A percentile compares a stretch with the other conserved stretches of the same genome.
phyloP scores from a whole-genome alignment of 2,113 vertebrate genomes.

The Oryzias melastigma region DNA sequence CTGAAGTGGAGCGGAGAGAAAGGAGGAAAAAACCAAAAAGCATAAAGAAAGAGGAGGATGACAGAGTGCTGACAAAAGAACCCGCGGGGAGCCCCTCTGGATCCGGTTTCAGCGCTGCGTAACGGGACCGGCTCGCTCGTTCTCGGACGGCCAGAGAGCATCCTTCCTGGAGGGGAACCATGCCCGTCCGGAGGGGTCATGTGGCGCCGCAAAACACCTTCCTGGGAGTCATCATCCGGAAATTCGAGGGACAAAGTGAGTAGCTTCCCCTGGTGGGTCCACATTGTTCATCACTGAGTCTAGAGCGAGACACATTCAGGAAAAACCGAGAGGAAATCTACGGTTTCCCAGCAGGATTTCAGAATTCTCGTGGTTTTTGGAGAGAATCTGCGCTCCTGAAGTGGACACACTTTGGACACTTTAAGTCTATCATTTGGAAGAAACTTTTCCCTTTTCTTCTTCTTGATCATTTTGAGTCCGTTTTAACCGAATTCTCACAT shows the following conservation, averaged over 20 bases:
- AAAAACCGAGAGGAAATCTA: too few relatives aligned
- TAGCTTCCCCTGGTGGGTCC: slow-evolving; percentile 46
- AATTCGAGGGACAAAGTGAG: slow-evolving; percentile 99
- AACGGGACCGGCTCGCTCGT: slow-evolving; percentile 40
- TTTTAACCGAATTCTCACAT: too few relatives aligned
- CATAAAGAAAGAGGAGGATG: slow-evolving; percentile 73
- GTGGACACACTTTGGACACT: too few relatives aligned
- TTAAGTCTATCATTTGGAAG: too few relatives aligned
- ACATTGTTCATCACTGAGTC: background rate
- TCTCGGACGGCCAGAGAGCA: slow-evolving; percentile 66
- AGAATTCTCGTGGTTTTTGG: too few relatives aligned
- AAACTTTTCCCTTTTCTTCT: too few relatives aligned
- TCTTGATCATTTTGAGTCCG: too few relatives aligned
- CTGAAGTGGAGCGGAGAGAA: slow-evolving; percentile 56
- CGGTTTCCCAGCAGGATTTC: too few relatives aligned
- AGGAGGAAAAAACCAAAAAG: background rate
- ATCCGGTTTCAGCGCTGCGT: slow-evolving; percentile 75
- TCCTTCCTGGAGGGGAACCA: slow-evolving; percentile 68
- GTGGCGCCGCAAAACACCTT: slow-evolving; percentile 97
- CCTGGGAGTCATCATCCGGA: slow-evolving; percentile 93
- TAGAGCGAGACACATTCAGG: too few relatives aligned
- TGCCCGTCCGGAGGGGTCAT: slow-evolving; percentile 97
- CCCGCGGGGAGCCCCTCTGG: slow-evolving; percentile 76
- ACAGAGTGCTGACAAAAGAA: slow-evolving; percentile 81
- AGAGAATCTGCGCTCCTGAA: too few relatives aligned